Conservation (phyloP, 2,888 invertebrate genomes). For the Pasiphila rectangulata region DNA sequence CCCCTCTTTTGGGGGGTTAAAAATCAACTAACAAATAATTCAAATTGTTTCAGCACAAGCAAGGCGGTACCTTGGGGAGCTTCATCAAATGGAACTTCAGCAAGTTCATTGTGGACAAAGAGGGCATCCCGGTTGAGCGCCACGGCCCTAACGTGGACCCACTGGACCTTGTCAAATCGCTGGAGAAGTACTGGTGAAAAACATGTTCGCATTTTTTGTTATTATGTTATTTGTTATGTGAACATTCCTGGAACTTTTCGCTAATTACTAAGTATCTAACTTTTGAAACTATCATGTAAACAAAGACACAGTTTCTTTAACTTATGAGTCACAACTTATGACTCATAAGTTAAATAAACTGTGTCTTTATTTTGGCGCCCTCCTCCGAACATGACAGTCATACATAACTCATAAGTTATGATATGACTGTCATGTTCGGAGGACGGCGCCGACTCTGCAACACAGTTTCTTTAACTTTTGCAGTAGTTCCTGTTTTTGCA, state of each 20-base stretch:
- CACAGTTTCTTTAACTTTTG: too few species aligned
- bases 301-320: too few species aligned
- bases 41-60: constrained; percentile 57
- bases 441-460: too few species aligned
- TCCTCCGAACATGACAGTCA: too few species aligned
- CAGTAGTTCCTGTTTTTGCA: too few species aligned
- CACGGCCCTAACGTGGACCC: constrained; percentile 83
- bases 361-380: too few species aligned
- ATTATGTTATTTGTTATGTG: constrained; percentile 6
- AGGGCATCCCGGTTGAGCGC: constrained; percentile 85
- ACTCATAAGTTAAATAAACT: too few species aligned
- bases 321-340: too few species aligned
- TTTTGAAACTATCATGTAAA: too few species aligned
- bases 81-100: constrained; percentile 94
- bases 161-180: constrained; percentile 68
- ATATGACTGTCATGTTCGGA: too few species aligned
- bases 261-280: neutral
- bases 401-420: too few species aligned
- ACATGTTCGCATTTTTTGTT: constrained; percentile 14
- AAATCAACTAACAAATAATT: neutral
- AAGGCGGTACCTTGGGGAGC: constrained; percentile 80
- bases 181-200: constrained; percentile 80
- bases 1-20: too few species aligned
- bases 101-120: constrained; percentile 88
- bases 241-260: constrained; percentile 22